These are phyloP conservation scores for Apolygus lucorum DNA, from an alignment of 1,140 invertebrate species.

Conservation along the genomic window DNA sequence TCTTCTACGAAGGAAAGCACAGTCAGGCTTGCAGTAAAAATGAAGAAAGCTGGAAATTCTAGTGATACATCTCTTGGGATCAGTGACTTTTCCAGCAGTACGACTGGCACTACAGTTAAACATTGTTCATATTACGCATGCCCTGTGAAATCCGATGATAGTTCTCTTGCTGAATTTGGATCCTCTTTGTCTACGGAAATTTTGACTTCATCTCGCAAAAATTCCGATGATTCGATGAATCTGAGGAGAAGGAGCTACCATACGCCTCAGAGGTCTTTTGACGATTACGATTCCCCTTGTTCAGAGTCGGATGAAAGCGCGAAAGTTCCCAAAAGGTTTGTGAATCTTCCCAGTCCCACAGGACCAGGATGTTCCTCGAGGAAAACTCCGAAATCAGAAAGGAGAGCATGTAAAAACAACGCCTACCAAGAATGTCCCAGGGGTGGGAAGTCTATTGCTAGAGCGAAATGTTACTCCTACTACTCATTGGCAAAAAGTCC, in stretches of 20 bases:
- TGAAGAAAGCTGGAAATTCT: slow-evolving; percentile 41
- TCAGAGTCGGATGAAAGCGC: slow-evolving; percentile 36
- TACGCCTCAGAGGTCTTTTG: slow-evolving; percentile 31
- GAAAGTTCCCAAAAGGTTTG: slow-evolving; percentile 8
- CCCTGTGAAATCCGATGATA: slow-evolving; percentile 33
- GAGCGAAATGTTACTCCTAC: slow-evolving; percentile 37
- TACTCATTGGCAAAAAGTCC: slow-evolving; percentile 37
- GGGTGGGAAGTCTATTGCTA: slow-evolving; percentile 28
- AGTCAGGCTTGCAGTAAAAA: slow-evolving; percentile 55
- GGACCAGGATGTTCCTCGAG: slow-evolving; percentile 5
- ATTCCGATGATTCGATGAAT: slow-evolving; percentile 31
- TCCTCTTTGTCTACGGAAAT: slow-evolving; percentile 33
- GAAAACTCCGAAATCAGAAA: slow-evolving; percentile 23
- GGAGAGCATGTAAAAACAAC: slow-evolving; percentile 12
- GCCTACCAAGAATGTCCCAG: not conserved
- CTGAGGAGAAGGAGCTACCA: slow-evolving; percentile 23
- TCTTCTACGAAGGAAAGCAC: slow-evolving; percentile 47
- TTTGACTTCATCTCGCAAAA: slow-evolving; percentile 32
- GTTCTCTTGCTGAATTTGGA: slow-evolving; percentile 34
- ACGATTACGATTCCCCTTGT: slow-evolving; percentile 37
- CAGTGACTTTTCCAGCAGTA: slow-evolving; percentile 66
- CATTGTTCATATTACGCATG: slow-evolving; percentile 32
- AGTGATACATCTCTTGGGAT: slow-evolving; percentile 67
- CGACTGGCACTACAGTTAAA: slow-evolving; percentile 33
- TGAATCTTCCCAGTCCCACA: slow-evolving; percentile 23